Evolutionary conservation across 2,113 vertebrate species (phyloP).

Genomic region (Cheirogaleus medius): DNA sequence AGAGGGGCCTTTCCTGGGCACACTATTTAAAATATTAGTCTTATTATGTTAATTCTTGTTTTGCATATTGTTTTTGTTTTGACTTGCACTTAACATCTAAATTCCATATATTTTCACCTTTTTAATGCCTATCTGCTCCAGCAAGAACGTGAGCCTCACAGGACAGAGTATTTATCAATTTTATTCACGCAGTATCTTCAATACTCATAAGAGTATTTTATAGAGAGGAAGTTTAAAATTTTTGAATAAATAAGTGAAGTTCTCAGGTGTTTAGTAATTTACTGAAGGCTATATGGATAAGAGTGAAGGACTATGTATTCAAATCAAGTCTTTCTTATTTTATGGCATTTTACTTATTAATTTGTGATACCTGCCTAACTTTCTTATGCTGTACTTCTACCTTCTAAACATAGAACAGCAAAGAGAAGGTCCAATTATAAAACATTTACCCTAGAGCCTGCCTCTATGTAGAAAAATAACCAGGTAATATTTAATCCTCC

Average conservation of each 20-base stretch:
- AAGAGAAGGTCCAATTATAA: not conserved
- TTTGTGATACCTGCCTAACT: not conserved
- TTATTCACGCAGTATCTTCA: not conserved
- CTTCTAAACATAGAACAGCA: not conserved
- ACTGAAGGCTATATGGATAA: not conserved
- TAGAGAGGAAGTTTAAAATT: not conserved
- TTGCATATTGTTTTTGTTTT: not conserved
- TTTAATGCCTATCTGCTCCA: not conserved
- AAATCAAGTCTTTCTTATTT: not conserved
- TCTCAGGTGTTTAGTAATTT: not conserved
- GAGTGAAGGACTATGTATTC: not conserved
- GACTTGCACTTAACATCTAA: not conserved
- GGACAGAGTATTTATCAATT: not conserved
- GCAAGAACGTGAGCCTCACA: not conserved
- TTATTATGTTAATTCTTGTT: not conserved
- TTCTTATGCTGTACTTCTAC: not conserved
- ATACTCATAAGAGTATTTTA: not conserved
- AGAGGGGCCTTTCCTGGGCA: not conserved
- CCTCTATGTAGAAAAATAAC: not conserved
- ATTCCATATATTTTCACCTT: not conserved
- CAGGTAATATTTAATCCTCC: not conserved
- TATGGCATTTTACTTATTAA: not conserved
- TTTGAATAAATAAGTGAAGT: not conserved
- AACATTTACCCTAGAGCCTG: not conserved
- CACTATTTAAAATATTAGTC: not conserved